These are phyloP conservation scores for Plagodis pulveraria DNA, from an alignment of 2,888 invertebrate genomes.

Conservation along the genomic window DNA sequence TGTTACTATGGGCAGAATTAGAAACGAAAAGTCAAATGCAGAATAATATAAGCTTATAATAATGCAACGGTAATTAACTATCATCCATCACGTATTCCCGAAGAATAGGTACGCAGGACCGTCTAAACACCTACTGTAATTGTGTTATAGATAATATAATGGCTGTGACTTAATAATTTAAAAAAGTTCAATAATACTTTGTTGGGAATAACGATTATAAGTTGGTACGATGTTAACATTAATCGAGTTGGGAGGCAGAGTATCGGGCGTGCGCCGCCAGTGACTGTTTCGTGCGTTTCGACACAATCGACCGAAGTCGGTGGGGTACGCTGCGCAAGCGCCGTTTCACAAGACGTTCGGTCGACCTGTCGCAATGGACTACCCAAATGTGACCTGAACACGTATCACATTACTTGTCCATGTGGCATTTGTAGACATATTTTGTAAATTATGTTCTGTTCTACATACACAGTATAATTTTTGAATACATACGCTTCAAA, in stretches of 20 bases:
- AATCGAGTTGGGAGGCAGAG: constrained; percentile 54
- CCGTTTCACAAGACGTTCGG: constrained; percentile 80
- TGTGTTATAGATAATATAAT: background rate
- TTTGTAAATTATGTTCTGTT: constrained; percentile 10
- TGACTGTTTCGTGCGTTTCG: constrained; percentile 76
- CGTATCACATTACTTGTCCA: constrained; percentile 75
- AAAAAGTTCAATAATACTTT: background rate
- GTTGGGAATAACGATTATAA: no score
- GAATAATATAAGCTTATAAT: no score
- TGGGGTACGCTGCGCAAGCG: constrained; percentile 80
- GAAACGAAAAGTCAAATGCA: no score
- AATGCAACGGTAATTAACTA: no score
- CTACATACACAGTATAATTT: constrained; percentile 1
- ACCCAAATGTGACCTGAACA: constrained; percentile 84
- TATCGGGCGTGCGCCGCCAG: constrained; percentile 59
- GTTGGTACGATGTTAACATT: constrained; percentile 1
- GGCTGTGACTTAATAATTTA: background rate
- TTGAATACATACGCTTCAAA: no score
- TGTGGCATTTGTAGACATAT: constrained; percentile 42
- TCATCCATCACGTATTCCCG: no score
- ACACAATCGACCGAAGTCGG: constrained; percentile 72
- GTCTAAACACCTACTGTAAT: no score
- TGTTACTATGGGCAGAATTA: no score
- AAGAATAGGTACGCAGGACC: no score
- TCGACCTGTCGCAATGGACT: constrained; percentile 81